A percentile compares a stretch with the other conserved stretches of the same genome.
These are phyloP conservation scores for Operophtera brumata DNA, from an alignment of 2,888 invertebrate genomes.

Conservation along the genomic window DNA sequence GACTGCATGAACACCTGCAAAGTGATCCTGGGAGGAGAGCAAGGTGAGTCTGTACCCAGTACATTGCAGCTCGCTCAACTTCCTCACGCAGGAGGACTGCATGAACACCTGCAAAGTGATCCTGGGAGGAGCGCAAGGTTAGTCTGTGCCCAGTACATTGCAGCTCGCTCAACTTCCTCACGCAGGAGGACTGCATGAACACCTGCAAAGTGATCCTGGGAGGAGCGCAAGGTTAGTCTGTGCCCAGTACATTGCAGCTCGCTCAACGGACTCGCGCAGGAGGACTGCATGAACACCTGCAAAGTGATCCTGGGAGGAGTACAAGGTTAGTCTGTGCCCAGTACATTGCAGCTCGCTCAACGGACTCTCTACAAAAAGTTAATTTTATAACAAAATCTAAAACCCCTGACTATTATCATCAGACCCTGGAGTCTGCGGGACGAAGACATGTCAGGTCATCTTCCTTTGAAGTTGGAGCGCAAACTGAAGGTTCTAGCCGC, in stretches of 20 bases:
- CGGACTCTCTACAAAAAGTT: no score
- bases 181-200: conserved; percentile 86
- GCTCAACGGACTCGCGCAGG: conserved; percentile 91
- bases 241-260: no score
- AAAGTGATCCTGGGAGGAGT: conserved; percentile 71
- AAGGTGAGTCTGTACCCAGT: background rate
- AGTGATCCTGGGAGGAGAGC: conserved; percentile 66
- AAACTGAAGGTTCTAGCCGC: no score
- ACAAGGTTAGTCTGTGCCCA: background rate
- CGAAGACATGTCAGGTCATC: no score
- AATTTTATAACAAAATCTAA: no score
- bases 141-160: no score
- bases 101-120: conserved; percentile 84
- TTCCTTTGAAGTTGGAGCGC: no score
- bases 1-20: conserved; percentile 89
- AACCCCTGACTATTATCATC: no score
- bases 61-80: no score
- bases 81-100: conserved; percentile 90
- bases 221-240: background rate
- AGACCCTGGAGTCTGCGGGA: no score
- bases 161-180: conserved; percentile 94
- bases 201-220: conserved; percentile 84
- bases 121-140: conserved; percentile 47
- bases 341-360: no score
- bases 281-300: conserved; percentile 89